Conservation (phyloP, 64 coral and sea anemone genomes). For the Anthopleura sola region DNA sequence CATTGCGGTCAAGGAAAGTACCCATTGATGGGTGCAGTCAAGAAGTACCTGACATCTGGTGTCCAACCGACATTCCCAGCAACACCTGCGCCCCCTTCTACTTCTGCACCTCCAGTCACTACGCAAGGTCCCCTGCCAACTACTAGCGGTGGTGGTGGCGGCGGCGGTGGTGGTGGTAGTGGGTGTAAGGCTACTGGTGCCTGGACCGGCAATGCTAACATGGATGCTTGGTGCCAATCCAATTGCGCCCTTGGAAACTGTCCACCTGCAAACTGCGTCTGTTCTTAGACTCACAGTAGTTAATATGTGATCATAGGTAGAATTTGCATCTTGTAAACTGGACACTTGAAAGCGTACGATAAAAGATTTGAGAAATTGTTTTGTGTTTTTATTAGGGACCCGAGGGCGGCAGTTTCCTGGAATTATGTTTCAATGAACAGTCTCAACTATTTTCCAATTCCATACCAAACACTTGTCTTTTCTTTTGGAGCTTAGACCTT, state of each 20-base stretch:
- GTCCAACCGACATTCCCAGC: conserved; percentile 43
- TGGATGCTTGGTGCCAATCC: conserved; percentile 55
- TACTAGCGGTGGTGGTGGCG: neutral
- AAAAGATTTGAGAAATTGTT: no score
- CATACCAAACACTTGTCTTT: no score
- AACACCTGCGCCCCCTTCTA: conserved; percentile 22
- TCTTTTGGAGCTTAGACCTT: no score
- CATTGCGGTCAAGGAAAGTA: conserved; percentile 71
- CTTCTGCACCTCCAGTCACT: neutral
- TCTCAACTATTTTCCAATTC: no score
- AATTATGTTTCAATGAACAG: no score
- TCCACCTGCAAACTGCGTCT: conserved; percentile 11
- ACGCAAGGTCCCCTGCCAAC: neutral
- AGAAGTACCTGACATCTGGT: conserved; percentile 35
- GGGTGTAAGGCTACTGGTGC: conserved; percentile 50
- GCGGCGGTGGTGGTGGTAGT: neutral
- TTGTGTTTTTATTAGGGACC: no score
- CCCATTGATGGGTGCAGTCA: conserved; percentile 67
- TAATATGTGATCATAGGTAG: no score
- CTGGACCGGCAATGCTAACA: conserved; percentile 56
- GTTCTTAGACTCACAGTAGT: neutral
- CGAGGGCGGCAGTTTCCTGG: no score
- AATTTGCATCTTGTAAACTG: no score
- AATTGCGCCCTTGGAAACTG: conserved; percentile 49
- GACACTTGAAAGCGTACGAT: no score